Evolutionary conservation across 2,797 vertebrate genomes (phyloP), one percentile per base, ranked within the genome.

Genomic region (Pseudomugil tenellus): DNA sequence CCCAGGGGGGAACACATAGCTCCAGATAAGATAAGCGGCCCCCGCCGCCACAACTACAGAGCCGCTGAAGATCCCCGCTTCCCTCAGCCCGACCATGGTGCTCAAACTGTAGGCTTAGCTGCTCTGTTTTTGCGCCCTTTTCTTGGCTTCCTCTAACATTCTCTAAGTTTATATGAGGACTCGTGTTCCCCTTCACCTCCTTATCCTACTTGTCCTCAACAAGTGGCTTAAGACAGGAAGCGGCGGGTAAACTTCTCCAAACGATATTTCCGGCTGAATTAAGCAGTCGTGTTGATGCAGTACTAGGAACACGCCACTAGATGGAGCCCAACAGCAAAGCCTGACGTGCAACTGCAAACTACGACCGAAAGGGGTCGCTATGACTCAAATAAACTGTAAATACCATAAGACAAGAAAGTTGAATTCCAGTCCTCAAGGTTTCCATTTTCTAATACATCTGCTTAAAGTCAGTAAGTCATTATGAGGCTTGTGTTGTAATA

Each of bases 141-240:
- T 52, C 0, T 53, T 1, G 59, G 32, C 37, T 0, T 39, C 17
- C 7, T 37, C 21, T 23, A 29, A 43, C 77, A 76, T 89, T 10
- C 3, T 52, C 0, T 0, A 0, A 14, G 41, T 70, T 65, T 11
- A 0, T 1, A 6, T 1, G 9, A 29, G 12, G 35, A 6, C 58
- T 37, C 14, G 3, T 56, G 11, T 55, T 68, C 4, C 13, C 2
- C 4, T 35, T 0, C 21, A 0, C 7, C 17, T 57, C 21, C 9
- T 52, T 14, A 4, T 31, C 23, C 54, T 65, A 37, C 10, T 31
- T 16, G 28, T 54, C 35, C 17, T 87, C 92, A 91, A 94, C 92
- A 93, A 92, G 92, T 92, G 88, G 91, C 90, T 91, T 81, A 89
- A 12, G 56, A 79, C 89, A 67, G 91, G 90, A 92, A 90, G 85